Base-by-base conservation (phyloP, 2,888 invertebrate species). In the Lasioglossum vierecki region DNA sequence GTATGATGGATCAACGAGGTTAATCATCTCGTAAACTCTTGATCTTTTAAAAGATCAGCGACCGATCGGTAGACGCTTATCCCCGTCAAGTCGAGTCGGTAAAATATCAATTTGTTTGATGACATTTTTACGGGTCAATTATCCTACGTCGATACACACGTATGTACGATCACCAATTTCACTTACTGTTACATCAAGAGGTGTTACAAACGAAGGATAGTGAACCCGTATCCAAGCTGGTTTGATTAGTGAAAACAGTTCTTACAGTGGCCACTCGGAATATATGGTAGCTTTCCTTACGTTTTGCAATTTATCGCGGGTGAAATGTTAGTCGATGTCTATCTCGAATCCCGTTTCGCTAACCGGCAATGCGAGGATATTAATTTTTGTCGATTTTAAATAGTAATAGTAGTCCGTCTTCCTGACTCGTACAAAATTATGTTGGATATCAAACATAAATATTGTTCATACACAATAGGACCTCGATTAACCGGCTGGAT, bases 191-290 rank as follows among this genome's bases (percentile, higher is more conserved):
- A 44, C 53, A 13, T 30, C 46, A n/a, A 46, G 26, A 26, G 44
- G 41, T 53, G 35, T 75, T 74, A 70, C 46, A 49, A 70, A 41
- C 60, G 26, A 57, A 18, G 30, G 35, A 53, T 60, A 75, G 63
- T 66, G 75, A 75, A 83, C 78, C 46, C 71, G 73, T 76, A 71
- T 46, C 46, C 30, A 78, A 84, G 84, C 85, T 85, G 80, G 85
- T 85, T 78, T 78, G 77, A 85, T 80, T 63, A 71, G 80, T 78
- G 85, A 84, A 85, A 85, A 80, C 78, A 41, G 72, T 85, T 84
- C 85, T 85, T 75, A 49, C 78, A 57, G 13, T 4, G 44, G 60
- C 4, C 22, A 49, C 60, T 79, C 26, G 44, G 13, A 15, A n/a
- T 13, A 44, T 13, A 35, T 35, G 35, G 35, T 35, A 44, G 53